These are phyloP conservation scores for Apomyelois bistriatella DNA, from an alignment of 2,888 invertebrate species.

Conservation along the genomic window DNA sequence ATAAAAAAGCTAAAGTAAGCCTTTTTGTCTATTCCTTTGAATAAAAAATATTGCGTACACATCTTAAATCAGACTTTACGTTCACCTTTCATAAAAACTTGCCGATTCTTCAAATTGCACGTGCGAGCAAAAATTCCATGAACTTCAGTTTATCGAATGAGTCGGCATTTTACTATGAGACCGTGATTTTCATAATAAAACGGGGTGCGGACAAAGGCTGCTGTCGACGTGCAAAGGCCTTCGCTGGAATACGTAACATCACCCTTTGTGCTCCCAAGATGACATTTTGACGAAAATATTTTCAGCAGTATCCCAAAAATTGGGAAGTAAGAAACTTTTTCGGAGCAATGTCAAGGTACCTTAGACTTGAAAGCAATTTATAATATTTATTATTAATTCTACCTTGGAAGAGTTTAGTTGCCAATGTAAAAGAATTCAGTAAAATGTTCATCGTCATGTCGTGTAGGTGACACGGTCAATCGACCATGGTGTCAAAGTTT, in stretches of 20 bases:
- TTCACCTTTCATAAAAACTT: neutral
- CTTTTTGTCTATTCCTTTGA: neutral
- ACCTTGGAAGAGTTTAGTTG: too few species aligned
- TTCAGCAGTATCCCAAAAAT: neutral
- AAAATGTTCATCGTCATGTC: too few species aligned
- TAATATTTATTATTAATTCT: neutral
- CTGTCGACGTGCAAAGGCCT: neutral
- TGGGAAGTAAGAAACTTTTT: neutral
- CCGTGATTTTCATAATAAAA: slow-evolving; percentile 9
- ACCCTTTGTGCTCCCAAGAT: slow-evolving; percentile 4
- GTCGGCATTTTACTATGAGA: slow-evolving; percentile 1
- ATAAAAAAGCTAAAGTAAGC: too few species aligned
- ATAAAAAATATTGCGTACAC: neutral
- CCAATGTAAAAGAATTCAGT: too few species aligned
- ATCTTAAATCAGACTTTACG: neutral
- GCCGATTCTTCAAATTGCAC: neutral
- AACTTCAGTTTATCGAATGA: slow-evolving; percentile 1
- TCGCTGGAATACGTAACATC: slow-evolving; percentile 2
- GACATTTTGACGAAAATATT: slow-evolving; percentile 3
- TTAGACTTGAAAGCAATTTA: neutral
- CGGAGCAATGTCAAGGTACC: neutral
- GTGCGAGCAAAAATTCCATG: neutral
- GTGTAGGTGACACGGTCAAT: too few species aligned
- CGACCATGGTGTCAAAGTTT: too few species aligned
- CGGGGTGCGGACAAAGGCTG: neutral